Conservation (phyloP, 2,797 vertebrate species). For the Bucorvus abyssinicus region DNA sequence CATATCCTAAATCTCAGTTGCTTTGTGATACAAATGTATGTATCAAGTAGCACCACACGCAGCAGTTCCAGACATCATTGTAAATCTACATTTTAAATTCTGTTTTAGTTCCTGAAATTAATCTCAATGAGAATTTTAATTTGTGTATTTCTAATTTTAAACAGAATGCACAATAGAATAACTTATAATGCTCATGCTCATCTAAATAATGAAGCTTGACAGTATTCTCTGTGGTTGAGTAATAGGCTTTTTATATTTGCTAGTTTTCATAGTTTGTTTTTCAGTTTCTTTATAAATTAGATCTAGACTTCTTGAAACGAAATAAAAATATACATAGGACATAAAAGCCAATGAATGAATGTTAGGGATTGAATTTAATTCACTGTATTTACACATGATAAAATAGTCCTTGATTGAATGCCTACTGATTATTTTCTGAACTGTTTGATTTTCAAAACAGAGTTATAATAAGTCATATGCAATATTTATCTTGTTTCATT, state of each 20-base stretch:
- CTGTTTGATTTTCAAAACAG: conserved; percentile 68
- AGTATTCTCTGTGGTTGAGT: conserved; percentile 52
- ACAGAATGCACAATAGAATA: conserved; percentile 49
- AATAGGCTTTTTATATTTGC: conserved; percentile 60
- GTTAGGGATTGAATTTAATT: conserved; percentile 52
- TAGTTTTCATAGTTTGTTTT: conserved; percentile 58
- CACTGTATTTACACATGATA: conserved; percentile 16
- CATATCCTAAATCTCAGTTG: conserved; percentile 30
- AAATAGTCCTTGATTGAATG: conserved; percentile 35
- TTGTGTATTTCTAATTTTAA: conserved; percentile 65
- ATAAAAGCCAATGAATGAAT: conserved; percentile 50
- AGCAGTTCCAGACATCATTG: conserved; percentile 13
- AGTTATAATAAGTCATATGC: conserved; percentile 56
- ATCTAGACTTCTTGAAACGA: conserved; percentile 49
- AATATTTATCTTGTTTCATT: conserved; percentile 71
- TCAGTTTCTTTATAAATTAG: conserved; percentile 64
- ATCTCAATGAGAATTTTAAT: conserved; percentile 64
- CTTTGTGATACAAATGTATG: conserved; percentile 38
- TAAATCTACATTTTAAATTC: conserved; percentile 25
- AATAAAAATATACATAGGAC: conserved; percentile 40
- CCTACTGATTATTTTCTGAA: conserved; percentile 57
- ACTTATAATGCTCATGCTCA: conserved; percentile 57
- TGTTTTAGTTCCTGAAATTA: conserved; percentile 48
- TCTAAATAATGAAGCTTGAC: conserved; percentile 65
- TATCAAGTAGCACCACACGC: background rate